These are phyloP conservation scores for Hypotaenidia okinawae DNA, from an alignment of 2,797 vertebrate genomes.

Conservation along the genomic window DNA sequence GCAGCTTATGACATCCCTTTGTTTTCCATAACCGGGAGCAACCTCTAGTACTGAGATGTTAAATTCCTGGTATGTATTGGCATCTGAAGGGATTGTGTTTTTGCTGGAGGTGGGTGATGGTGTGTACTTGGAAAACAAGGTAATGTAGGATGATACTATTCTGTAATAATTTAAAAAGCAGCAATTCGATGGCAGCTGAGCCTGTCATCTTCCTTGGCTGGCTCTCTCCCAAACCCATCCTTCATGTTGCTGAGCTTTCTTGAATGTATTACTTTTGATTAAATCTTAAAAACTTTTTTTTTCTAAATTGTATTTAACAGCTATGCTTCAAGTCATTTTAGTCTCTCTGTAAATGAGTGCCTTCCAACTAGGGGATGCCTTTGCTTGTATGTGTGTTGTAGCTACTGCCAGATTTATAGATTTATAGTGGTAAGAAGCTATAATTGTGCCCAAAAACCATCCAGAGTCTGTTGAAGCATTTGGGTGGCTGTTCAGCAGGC, in stretches of 20 bases:
- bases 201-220: not conserved
- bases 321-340: rapidly evolving
- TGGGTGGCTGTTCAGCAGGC: not conserved
- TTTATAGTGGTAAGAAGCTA: not conserved
- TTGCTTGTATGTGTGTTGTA: not conserved
- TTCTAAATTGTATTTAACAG: not conserved
- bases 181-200: rapidly evolving
- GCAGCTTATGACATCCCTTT: not conserved
- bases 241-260: not conserved
- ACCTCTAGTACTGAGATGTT: not conserved
- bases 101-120: not conserved
- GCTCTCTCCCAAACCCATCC: not conserved
- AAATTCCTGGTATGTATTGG: not conserved
- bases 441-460: not conserved
- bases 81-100: not conserved
- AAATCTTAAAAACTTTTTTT: not conserved
- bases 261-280: not conserved
- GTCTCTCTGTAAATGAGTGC: not conserved
- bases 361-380: not conserved
- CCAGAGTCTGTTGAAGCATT: not conserved
- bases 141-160: not conserved
- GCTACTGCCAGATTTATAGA: not conserved
- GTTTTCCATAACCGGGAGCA: not conserved
- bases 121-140: not conserved
- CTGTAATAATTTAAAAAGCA: not conserved